These are phyloP conservation scores for Vandiemenella viatica DNA, from an alignment of 2,888 invertebrate genomes.

Conservation along the genomic window DNA sequence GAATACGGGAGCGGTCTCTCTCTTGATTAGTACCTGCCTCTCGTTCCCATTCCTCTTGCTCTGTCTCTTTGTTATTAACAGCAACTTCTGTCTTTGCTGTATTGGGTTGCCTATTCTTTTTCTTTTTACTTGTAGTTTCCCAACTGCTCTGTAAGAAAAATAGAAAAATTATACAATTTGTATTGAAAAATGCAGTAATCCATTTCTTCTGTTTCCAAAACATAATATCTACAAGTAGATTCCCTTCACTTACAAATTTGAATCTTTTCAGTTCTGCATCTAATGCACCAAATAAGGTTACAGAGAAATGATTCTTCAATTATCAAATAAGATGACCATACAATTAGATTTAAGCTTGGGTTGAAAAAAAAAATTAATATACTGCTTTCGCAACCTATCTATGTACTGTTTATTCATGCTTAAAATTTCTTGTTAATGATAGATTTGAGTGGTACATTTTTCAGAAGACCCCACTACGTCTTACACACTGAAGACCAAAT, in stretches of 20 bases:
- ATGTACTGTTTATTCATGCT: too few relatives aligned
- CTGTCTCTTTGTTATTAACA: constrained; percentile 27
- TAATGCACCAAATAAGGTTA: not conserved
- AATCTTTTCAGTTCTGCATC: too few relatives aligned
- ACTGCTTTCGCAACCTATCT: too few relatives aligned
- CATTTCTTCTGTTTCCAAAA: not conserved
- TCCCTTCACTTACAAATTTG: not conserved
- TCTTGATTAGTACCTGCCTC: constrained; percentile 11
- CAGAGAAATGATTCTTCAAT: not conserved
- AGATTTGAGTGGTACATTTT: too few relatives aligned
- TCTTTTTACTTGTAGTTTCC: constrained; percentile 76
- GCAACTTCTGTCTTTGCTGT: constrained; percentile 35
- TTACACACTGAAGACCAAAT: too few relatives aligned
- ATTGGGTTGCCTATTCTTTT: constrained; percentile 58
- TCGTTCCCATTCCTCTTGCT: constrained; percentile 19
- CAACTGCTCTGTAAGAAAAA: constrained; percentile 51
- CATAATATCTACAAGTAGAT: not conserved
- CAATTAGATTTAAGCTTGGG: too few relatives aligned
- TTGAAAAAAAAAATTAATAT: too few relatives aligned
- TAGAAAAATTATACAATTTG: not conserved
- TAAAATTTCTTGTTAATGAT: too few relatives aligned
- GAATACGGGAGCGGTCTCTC: constrained; percentile 21
- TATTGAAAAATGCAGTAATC: not conserved
- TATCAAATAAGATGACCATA: not conserved
- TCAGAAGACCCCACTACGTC: too few relatives aligned